Evolutionary conservation across 2,113 vertebrate species (phyloP).

Genomic region (Barnardius zonarius): DNA sequence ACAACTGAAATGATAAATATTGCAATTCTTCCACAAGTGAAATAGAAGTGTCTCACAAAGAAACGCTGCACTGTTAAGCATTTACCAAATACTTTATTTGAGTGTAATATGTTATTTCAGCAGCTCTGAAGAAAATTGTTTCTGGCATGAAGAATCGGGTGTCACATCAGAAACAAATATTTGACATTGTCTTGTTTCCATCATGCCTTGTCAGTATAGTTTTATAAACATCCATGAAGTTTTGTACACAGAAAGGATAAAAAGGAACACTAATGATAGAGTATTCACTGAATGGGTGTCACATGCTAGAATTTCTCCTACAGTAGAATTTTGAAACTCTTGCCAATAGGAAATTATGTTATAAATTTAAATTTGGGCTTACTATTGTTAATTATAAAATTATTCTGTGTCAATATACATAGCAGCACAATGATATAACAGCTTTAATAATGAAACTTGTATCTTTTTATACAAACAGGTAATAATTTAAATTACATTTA

Average conservation of each 20-base stretch:
- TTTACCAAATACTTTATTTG: slow-evolving; percentile 33
- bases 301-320: slow-evolving; percentile 3
- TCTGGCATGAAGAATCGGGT: slow-evolving; percentile 14
- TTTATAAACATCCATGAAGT: slow-evolving; percentile 53
- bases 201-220: slow-evolving; percentile 54
- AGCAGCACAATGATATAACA: slow-evolving; percentile 57
- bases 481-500: slow-evolving; percentile 75
- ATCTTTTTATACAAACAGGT: slow-evolving; percentile 71
- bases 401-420: slow-evolving; percentile 70
- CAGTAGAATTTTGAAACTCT: slow-evolving; percentile 8
- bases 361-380: slow-evolving; percentile 31
- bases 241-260: slow-evolving; percentile 40
- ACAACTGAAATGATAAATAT: background rate
- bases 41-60: background rate
- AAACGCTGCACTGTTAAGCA: slow-evolving; percentile 3
- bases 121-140: slow-evolving; percentile 34
- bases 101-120: slow-evolving; percentile 10
- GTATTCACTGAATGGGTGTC: slow-evolving; percentile 21
- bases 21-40: background rate
- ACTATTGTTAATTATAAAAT: slow-evolving; percentile 62
- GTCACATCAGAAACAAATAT: slow-evolving; percentile 60
- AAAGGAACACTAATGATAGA: slow-evolving; percentile 38
- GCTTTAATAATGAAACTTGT: slow-evolving; percentile 68
- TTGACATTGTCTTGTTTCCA: slow-evolving; percentile 58
- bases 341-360: slow-evolving; percentile 24